Base-by-base conservation (phyloP, 2,888 invertebrate species). In the Drosophila paranaensis region DNA sequence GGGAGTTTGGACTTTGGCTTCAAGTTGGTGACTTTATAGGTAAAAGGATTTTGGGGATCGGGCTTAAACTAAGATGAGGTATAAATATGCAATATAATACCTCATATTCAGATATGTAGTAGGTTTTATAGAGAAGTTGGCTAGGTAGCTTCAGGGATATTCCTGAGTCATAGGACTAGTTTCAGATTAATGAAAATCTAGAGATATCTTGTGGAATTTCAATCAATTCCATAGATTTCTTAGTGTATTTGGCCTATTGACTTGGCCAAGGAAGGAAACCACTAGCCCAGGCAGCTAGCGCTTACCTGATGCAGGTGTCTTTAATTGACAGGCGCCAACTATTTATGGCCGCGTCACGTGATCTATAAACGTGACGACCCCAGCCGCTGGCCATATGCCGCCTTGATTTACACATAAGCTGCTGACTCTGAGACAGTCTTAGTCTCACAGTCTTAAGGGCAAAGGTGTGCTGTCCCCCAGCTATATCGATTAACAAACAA, bases 331-430 rank as follows among this genome's bases (percentile, higher is more conserved):
- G 84, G 85, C 69, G 57, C 57, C 71, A 87, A 84, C 88, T 84
- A 85, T 88, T 84, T 88, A 85, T 79, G 66, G 86, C 77, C 88
- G 71, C 69, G 81, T 85, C 85, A 85, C 85, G 86, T 88, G 88
- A 85, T 88, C 86, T 88, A 79, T 74, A 80, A 75, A 78, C 55
- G 65, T 77, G 74, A 61, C 48, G 30, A 11, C 65, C 54, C 45
- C 25, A 13, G 27, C 46, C 20, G 27, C 55, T 14, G 42, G 48
- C 60, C 74, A 70, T 51, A 63, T 66, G 74, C 55, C 45, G 64
- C 68, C 63, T 68, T 66, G 82, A 79, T 74, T 85, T 79, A 77
- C 57, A 51, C 50, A 45, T 77, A 77, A 81, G 81, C 81, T 71
- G 82, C 48, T 46, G 80, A 80, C 71, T 73, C 73, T 67, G 60